These are phyloP conservation scores for Lathamus discolor DNA, from an alignment of 2,113 vertebrate species.

Conservation along the genomic window DNA sequence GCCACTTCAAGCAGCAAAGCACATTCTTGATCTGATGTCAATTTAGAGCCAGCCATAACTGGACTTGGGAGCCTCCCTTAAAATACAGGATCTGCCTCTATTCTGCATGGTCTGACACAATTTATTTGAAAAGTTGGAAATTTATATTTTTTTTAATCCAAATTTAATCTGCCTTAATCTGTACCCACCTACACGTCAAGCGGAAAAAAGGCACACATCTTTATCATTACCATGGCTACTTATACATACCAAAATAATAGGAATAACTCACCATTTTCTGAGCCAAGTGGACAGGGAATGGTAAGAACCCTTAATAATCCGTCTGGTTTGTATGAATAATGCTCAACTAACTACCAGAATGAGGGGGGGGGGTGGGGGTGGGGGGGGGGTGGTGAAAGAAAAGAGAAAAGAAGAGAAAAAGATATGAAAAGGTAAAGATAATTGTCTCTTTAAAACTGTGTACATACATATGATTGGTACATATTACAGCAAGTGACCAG, in stretches of 20 bases:
- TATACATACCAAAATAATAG: neutral
- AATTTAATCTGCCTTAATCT: neutral
- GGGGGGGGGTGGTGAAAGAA: neutral
- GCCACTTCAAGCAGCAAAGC: neutral
- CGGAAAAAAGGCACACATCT: neutral
- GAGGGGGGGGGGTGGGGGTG: neutral
- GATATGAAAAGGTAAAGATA: neutral
- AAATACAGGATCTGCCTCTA: neutral
- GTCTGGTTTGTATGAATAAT: slow-evolving; percentile 96
- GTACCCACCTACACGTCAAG: neutral
- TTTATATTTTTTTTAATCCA: neutral
- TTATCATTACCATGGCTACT: neutral
- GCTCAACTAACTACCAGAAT: slow-evolving; percentile 87
- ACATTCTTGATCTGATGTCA: neutral
- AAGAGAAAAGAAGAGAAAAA: neutral
- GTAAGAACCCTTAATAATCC: slow-evolving; percentile 88
- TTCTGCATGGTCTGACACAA: neutral
- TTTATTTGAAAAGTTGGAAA: neutral
- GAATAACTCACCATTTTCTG: slow-evolving; percentile 71
- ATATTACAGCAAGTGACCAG: neutral
- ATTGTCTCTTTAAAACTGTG: neutral
- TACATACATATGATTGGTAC: neutral
- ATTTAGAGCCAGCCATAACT: neutral
- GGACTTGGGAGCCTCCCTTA: neutral
- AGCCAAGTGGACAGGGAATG: slow-evolving; percentile 73